Evolutionary conservation across 2,797 vertebrate genomes (phyloP).

Genomic region (Rachycentron canadum): DNA sequence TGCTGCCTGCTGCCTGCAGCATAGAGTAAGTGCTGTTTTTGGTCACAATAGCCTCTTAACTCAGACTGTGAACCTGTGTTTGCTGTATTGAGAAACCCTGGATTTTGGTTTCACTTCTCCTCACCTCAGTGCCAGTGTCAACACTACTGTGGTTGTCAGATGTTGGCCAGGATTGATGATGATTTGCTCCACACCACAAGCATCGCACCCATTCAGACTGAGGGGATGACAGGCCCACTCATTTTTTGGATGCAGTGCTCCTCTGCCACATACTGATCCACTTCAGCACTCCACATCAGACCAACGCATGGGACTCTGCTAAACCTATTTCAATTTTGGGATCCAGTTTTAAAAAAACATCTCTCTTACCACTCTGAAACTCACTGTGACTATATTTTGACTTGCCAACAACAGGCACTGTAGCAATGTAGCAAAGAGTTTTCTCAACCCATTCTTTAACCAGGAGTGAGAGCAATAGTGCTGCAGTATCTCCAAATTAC

Average conservation of each 20-base stretch:
- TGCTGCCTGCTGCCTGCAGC: conserved; percentile 20
- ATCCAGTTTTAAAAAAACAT: conserved; percentile 26
- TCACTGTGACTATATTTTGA: not conserved
- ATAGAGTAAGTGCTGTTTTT: conserved; percentile 42
- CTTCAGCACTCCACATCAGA: conserved; percentile 47
- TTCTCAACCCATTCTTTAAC: conserved; percentile 38
- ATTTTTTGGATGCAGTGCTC: conserved; percentile 49
- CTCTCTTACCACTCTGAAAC: conserved; percentile 37
- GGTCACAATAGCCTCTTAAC: conserved; percentile 68
- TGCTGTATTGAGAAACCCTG: conserved; percentile 61
- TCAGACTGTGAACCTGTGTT: conserved; percentile 53
- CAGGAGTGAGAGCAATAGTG: not conserved
- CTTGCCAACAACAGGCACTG: conserved; percentile 34
- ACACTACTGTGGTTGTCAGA: conserved; percentile 74
- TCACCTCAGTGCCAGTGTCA: conserved; percentile 78
- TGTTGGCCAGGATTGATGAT: conserved; percentile 64
- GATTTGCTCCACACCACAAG: conserved; percentile 68
- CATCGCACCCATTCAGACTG: conserved; percentile 55
- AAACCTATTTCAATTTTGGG: conserved; percentile 43
- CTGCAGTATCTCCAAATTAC: conserved; percentile 15
- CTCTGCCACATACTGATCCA: conserved; percentile 59
- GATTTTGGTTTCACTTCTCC: conserved; percentile 73
- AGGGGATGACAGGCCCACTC: conserved; percentile 74
- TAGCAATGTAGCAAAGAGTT: conserved; percentile 16
- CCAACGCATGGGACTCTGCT: conserved; percentile 34